Evolutionary conservation across 2,113 vertebrate species (phyloP), one percentile per base, ranked within the genome.

Genomic region (Cyanocitta stelleri): DNA sequence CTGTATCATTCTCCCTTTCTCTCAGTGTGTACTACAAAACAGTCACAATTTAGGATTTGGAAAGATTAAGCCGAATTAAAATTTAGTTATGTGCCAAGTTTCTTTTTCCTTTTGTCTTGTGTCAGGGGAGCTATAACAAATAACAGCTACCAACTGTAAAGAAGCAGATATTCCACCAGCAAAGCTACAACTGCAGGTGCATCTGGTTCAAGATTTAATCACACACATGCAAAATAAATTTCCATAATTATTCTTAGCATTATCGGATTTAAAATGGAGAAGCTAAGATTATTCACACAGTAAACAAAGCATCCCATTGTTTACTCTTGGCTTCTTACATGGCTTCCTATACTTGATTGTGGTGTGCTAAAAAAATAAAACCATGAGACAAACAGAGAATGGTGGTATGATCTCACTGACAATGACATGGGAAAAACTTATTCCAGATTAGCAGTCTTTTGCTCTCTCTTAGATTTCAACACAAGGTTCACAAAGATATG

Each of bases 21-120:
- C 52, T 69, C 83, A 91, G 48, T 39, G 52, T 44, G 44, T 61
- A 27, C 48, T 20, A 48, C 46, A 51, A 74, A 79, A 56, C 35
- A 91, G 87, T 94, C 92, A 96, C 83, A 94, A 35, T 72, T 74
- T 9, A 43, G 46, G 94, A 94, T 95, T 95, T 95, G 94, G 87
- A 96, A 97, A 96, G 58, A 84, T 71, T 75, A 89, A 96, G 82
- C 64, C 90, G 95, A 97, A 91, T 95, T 76, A 97, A 97, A 96
- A 88, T 90, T 94, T 43, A 22, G n/a, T 24, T 51, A 6, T 1
- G 4, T 26, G n/a, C 48, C 24, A 46, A 81, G 37, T 58, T 81
- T 55, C 16, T 63, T 56, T 12, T 67, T 68, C 41, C 43, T 78
- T 78, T 61, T 73, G 22, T 41, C 39, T 55, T 33, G 2, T 52